Percentiles rank a stretch among this genome's conserved stretches.
Conservation (phyloP, 1,140 invertebrate species). For the Lordiphosa collinella region DNA sequence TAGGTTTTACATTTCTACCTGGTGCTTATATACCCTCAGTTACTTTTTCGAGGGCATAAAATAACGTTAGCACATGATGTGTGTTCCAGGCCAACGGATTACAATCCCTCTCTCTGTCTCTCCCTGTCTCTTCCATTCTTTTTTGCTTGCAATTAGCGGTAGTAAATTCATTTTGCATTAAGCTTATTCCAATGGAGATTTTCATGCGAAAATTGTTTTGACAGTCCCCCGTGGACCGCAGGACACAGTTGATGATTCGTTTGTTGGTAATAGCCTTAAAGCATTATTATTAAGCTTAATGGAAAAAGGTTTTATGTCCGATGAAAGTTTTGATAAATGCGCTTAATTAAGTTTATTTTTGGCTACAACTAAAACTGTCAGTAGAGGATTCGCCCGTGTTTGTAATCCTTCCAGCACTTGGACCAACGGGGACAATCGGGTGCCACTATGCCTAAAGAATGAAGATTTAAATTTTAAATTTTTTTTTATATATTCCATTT, state of each 20-base stretch:
- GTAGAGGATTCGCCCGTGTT: slow-evolving; percentile 12
- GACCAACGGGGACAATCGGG: slow-evolving; percentile 23
- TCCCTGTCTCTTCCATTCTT: neutral
- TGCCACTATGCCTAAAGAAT: too few species aligned
- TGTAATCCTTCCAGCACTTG: slow-evolving; percentile 34
- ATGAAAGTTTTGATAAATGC: slow-evolving; percentile 4
- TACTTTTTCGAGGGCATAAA: neutral
- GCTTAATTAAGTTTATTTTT: too few species aligned
- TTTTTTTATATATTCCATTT: too few species aligned
- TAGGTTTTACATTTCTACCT: too few species aligned
- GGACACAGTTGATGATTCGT: slow-evolving; percentile 1
- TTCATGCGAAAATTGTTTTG: slow-evolving; percentile 8
- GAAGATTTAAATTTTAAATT: too few species aligned
- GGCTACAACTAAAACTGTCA: neutral
- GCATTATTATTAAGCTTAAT: slow-evolving; percentile 34
- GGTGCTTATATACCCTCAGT: neutral
- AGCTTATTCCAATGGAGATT: slow-evolving; percentile 14
- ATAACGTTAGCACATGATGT: neutral
- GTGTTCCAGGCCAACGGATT: slow-evolving; percentile 13
- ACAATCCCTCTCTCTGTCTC: neutral
- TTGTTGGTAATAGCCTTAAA: slow-evolving; percentile 25
- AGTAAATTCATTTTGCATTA: slow-evolving; percentile 34
- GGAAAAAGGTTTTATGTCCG: slow-evolving; percentile 24
- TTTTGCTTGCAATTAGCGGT: slow-evolving; percentile 33
- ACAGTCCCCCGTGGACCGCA: neutral